A percentile compares a stretch with the other conserved stretches of the same genome.
Conservation (phyloP, 30 jellyfish, hydroid and myxozoan genomes). For the Turritopsis rubra region DNA sequence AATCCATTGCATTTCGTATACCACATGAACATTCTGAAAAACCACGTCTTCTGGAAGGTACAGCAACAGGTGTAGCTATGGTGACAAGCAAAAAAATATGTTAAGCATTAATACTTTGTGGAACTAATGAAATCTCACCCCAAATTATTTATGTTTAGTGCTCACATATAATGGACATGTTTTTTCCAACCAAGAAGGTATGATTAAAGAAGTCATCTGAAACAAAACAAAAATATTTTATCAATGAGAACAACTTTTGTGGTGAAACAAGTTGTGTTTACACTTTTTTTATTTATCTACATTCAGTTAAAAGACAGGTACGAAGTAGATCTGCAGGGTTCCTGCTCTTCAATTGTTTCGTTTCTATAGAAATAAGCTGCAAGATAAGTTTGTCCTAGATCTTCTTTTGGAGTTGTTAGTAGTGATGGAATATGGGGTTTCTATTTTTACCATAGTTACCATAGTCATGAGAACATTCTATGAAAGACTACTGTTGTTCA, state of each 20-base stretch:
- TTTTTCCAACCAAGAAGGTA: conserved; percentile 4
- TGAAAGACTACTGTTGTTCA: no score
- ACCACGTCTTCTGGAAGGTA: conserved; percentile 84
- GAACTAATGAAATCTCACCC: neutral
- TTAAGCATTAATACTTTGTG: no score
- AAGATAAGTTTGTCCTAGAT: neutral
- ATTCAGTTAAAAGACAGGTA: no score
- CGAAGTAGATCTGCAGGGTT: neutral
- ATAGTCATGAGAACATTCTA: no score
- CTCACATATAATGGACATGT: neutral
- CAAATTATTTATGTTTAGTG: neutral
- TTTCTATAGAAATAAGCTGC: neutral
- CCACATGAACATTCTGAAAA: conserved; percentile 83
- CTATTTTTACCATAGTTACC: no score
- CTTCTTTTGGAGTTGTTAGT: no score
- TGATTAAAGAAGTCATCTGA: conserved; percentile 17
- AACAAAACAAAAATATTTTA: neutral
- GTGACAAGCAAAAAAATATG: neutral
- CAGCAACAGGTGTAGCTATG: conserved; percentile 98
- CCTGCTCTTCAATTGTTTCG: neutral
- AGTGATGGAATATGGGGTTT: no score
- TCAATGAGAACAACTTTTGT: neutral
- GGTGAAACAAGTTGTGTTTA: neutral
- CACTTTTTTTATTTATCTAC: no score
- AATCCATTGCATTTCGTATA: conserved; percentile 58